Percentiles rank a stretch among this genome's conserved stretches.
phyloP scores from a whole-genome alignment of 2,888 invertebrate species.

The Eupithecia subumbrata region DNA sequence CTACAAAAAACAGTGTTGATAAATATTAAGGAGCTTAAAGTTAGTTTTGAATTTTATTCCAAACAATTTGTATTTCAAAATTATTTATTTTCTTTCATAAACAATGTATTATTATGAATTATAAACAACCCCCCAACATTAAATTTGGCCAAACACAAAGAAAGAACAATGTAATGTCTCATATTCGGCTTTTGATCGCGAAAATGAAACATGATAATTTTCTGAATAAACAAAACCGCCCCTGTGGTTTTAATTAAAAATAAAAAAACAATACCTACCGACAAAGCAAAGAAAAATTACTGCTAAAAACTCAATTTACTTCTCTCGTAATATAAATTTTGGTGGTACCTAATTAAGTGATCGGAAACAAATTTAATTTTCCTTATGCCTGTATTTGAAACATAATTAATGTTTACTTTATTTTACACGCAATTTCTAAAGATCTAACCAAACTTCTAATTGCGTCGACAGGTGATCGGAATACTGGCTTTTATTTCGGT shows the following conservation, averaged over 20 bases:
- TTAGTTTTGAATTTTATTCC: too few relatives aligned
- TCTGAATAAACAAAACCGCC: neutral
- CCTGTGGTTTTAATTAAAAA: slow-evolving; percentile 1
- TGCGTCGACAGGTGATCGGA: neutral
- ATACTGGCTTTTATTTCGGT: neutral
- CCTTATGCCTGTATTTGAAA: neutral
- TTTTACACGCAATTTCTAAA: neutral
- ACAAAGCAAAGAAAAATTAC: neutral
- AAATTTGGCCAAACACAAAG: neutral
- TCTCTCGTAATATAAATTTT: neutral
- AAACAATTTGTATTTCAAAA: too few relatives aligned
- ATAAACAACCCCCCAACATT: neutral
- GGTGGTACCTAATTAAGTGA: neutral
- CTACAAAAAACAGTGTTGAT: too few relatives aligned
- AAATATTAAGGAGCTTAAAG: too few relatives aligned
- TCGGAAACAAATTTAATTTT: neutral
- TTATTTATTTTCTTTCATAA: neutral
- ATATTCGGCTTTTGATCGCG: neutral
- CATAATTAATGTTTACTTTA: neutral
- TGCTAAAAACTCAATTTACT: neutral
- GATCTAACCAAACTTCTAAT: neutral
- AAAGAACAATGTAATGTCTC: neutral
- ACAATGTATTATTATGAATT: neutral
- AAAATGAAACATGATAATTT: neutral
- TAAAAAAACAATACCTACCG: neutral